Percentiles rank a stretch among this genome's conserved stretches.
These are phyloP conservation scores for Poecilus cupreus DNA, from an alignment of 2,888 invertebrate species.

Conservation along the genomic window DNA sequence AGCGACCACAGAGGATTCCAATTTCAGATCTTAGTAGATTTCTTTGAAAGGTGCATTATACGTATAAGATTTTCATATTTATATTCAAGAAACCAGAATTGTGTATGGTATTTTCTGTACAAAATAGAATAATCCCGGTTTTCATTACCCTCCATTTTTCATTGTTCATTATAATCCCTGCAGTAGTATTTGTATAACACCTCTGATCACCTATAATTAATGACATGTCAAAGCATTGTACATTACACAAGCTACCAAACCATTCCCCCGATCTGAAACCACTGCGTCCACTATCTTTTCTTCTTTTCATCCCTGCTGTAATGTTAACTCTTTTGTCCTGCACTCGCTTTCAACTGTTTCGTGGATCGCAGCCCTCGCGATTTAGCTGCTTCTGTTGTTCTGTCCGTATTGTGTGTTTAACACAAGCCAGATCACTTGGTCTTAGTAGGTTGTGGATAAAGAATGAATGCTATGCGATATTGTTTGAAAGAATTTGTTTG, in stretches of 20 bases:
- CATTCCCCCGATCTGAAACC: constrained; percentile 18
- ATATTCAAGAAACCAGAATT: too few species aligned
- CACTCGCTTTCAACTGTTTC: constrained; percentile 39
- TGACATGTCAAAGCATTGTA: constrained; percentile 68
- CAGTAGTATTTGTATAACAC: constrained; percentile 9
- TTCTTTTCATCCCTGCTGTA: constrained; percentile 36
- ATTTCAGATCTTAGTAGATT: too few species aligned
- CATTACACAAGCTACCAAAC: neutral
- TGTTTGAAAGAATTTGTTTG: constrained; percentile 57
- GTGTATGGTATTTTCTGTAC: too few species aligned
- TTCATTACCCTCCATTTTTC: neutral
- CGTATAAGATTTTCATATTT: too few species aligned
- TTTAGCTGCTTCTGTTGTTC: constrained; percentile 25
- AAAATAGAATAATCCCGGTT: neutral
- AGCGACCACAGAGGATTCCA: too few species aligned
- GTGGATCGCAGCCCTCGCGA: constrained; percentile 35
- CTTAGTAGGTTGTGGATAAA: constrained; percentile 5
- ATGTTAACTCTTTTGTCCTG: constrained; percentile 47
- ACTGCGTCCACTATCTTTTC: constrained; percentile 9
- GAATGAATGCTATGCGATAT: constrained; percentile 55
- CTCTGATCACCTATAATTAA: constrained; percentile 71
- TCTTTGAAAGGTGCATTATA: too few species aligned
- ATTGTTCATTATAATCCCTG: constrained; percentile 9
- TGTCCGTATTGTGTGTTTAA: constrained; percentile 18
- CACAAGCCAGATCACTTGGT: constrained; percentile 36